Conservation (phyloP, 2,113 vertebrate species). For the Anarhynchus alexandrinus region DNA sequence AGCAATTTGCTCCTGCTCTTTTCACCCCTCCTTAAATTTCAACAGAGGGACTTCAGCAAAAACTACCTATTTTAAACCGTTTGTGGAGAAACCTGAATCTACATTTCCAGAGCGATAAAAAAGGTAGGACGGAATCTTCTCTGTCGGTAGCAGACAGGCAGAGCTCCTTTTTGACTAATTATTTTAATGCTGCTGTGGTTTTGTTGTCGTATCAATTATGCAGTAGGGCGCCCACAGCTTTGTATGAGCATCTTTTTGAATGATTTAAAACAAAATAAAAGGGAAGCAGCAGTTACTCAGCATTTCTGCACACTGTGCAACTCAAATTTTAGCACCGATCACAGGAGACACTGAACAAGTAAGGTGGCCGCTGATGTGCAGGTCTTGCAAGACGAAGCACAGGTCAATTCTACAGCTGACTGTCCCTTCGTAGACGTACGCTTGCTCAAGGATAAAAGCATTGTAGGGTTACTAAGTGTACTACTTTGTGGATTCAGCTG, state of each 20-base stretch:
- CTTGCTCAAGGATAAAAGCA: neutral
- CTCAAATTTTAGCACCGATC: neutral
- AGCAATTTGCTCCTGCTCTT: neutral
- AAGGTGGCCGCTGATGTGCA: accelerated
- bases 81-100: neutral
- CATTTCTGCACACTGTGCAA: neutral
- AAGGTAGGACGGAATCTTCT: neutral
- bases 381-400: neutral
- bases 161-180: neutral
- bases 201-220: constrained; percentile 8
- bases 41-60: neutral
- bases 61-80: neutral
- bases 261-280: constrained; percentile 33
- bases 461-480: neutral
- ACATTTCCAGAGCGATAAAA: neutral
- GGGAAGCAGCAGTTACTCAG: neutral
- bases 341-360: neutral
- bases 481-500: neutral
- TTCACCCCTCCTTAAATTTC: neutral
- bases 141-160: neutral
- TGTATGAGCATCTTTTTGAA: neutral
- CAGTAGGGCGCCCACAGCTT: neutral
- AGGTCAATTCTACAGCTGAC: neutral
- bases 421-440: neutral
- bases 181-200: constrained; percentile 29